Evolutionary conservation across 1,140 invertebrate genomes (phyloP).

Genomic region (Pseudomyrmex gracilis): DNA sequence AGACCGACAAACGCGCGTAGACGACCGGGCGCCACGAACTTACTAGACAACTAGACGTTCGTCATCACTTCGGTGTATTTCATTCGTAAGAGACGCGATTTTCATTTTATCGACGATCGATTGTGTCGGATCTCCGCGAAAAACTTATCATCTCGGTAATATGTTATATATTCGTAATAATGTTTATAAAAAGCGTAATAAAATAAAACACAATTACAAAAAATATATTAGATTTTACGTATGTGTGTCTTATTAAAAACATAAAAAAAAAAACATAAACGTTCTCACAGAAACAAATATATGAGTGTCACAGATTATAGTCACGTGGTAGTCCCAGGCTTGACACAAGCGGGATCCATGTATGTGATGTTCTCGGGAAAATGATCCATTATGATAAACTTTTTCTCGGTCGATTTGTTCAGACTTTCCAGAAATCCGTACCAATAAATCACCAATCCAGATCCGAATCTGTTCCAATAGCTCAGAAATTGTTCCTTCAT

Average conservation of each 20-base stretch:
- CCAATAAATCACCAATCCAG: slow-evolving; percentile 98
- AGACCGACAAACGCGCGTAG: no score
- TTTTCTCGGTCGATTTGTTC: slow-evolving; percentile 86
- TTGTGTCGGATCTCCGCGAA: neutral
- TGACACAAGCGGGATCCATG: slow-evolving; percentile 76
- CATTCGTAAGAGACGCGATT: neutral
- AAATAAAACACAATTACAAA: neutral
- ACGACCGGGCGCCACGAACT: no score
- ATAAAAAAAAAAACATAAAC: no score
- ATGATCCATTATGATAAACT: slow-evolving; percentile 89
- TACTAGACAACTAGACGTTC: no score
- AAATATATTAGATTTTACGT: no score
- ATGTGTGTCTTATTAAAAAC: no score
- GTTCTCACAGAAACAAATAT: no score
- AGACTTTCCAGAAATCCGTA: slow-evolving; percentile 95
- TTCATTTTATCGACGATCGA: neutral
- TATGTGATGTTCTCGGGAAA: slow-evolving; percentile 86
- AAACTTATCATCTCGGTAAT: neutral
- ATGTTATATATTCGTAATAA: neutral
- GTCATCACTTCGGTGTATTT: neutral
- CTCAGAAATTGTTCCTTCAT: slow-evolving; percentile 94
- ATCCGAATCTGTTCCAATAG: slow-evolving; percentile 98
- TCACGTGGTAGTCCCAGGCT: slow-evolving; percentile 51
- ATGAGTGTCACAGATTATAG: neutral
- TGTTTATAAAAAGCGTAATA: neutral